Conservation (phyloP, 1,140 invertebrate species). For the Glossosoma conforme region DNA sequence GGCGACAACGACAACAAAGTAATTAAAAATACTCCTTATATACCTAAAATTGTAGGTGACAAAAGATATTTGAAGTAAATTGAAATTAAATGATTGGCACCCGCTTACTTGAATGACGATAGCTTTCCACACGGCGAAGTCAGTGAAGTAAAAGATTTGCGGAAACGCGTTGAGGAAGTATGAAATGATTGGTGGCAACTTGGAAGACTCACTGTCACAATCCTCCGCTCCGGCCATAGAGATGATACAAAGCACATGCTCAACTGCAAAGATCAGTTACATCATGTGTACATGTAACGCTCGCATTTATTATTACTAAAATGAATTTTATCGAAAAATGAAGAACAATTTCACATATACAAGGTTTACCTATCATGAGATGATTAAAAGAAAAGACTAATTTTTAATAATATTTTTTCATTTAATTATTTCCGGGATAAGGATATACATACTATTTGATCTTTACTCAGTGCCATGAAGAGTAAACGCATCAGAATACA, state of each 20-base stretch:
- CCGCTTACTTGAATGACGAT: conserved; percentile 37
- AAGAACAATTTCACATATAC: not conserved
- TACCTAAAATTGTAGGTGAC: too few relatives aligned
- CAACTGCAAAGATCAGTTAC: too few relatives aligned
- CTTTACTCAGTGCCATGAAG: conserved; percentile 19
- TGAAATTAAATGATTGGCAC: too few relatives aligned
- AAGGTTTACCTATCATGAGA: not conserved
- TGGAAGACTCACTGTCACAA: conserved; percentile 2
- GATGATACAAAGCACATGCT: conserved; percentile 21
- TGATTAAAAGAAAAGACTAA: not conserved
- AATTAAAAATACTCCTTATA: too few relatives aligned
- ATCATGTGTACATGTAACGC: too few relatives aligned
- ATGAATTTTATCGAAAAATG: too few relatives aligned
- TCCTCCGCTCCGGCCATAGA: conserved; percentile 9
- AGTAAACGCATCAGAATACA: too few relatives aligned
- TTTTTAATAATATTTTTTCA: not conserved
- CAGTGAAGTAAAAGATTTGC: conserved; percentile 39
- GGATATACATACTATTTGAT: too few relatives aligned
- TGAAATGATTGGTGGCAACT: conserved; percentile 1
- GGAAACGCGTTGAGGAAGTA: conserved; percentile 22
- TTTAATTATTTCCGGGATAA: too few relatives aligned
- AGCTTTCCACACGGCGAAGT: conserved; percentile 42
- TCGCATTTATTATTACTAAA: too few relatives aligned
- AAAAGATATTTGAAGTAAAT: too few relatives aligned
- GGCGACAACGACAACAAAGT: too few relatives aligned